These are phyloP conservation scores for Tokudaia muenninki DNA, from an alignment of 2,797 vertebrate genomes.

Conservation along the genomic window DNA sequence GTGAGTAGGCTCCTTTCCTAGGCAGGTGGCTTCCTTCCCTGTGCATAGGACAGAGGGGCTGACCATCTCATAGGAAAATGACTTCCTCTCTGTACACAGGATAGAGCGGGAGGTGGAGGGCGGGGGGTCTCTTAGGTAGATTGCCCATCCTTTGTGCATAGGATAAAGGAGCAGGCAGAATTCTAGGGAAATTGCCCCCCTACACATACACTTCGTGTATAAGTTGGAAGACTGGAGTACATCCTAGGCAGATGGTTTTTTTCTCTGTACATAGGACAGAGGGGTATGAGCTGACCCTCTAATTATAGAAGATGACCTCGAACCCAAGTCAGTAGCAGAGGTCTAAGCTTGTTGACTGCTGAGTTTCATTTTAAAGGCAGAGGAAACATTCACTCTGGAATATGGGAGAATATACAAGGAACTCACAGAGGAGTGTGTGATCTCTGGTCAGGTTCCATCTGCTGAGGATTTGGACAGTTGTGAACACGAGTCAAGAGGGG, in stretches of 20 bases:
- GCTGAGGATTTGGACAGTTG: neutral
- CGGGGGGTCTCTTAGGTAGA: neutral
- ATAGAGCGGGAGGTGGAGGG: neutral
- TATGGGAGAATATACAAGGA: neutral
- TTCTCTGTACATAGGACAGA: neutral
- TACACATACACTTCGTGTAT: too few species aligned
- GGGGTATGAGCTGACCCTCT: neutral
- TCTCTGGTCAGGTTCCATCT: neutral
- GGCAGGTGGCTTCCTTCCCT: too few species aligned
- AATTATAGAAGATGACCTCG: too few species aligned
- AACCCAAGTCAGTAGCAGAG: neutral
- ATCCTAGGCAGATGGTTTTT: neutral
- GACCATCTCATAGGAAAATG: neutral
- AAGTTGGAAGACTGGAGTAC: neutral
- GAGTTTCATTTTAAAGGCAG: neutral
- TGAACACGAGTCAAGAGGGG: neutral
- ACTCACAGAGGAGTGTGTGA: neutral
- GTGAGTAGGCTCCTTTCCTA: rapidly evolving
- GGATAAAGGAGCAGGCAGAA: neutral
- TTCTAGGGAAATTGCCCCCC: neutral
- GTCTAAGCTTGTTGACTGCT: too few species aligned
- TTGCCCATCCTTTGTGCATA: neutral
- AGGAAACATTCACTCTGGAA: neutral
- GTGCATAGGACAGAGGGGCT: neutral
- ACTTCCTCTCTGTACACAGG: neutral